Evolutionary conservation across 2,113 vertebrate genomes (phyloP), one percentile per base, ranked within the genome.

Genomic region (Nyctereutes procyonoides): DNA sequence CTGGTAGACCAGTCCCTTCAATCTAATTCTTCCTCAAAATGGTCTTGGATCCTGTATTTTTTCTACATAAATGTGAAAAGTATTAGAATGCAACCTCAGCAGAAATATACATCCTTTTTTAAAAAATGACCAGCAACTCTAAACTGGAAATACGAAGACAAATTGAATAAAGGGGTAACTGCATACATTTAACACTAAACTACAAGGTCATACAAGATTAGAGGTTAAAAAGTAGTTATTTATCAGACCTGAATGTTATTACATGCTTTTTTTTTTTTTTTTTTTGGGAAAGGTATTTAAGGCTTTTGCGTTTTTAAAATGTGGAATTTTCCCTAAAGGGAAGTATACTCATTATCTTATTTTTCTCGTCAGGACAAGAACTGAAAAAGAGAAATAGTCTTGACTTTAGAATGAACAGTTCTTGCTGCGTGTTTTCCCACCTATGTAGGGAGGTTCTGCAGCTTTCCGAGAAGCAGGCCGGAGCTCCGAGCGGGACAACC

Each of bases 301-400:
- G 32, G 32, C 56, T 51, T 95, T 74, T 30, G 30, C 53, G n/a
- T 79, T 91, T 95, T 20, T 74, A 24, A 91, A 73, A 82, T 79
- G 51, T 1, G 26, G 63, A 79, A 30, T 96, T 87, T 48, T 65
- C 88, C 51, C 32, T 30, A 32, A n/a, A 65, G 15, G 82, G 5
- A 89, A 95, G 35, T 55, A 32, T 38, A 86, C 17, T 91, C 82
- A 63, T 38, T 74, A 80, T 71, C 10, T 93, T 58, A 83, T 48
- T 84, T 51, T 69, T 93, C 79, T 48, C 81, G 82, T 91, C 26
- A 69, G 51, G 93, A 58, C 71, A 92, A 96, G 65, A 93, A 95
- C 63, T 86, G 76, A 94, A 89, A 95, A 30, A 53, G 87, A 90
- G 65, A 94, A 87, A 62, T 69, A 58, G n/a, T 62, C 67, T 60